Evolutionary conservation across 2,113 vertebrate genomes (phyloP), one percentile per base, ranked within the genome.

Genomic region (Bos javanicus): DNA sequence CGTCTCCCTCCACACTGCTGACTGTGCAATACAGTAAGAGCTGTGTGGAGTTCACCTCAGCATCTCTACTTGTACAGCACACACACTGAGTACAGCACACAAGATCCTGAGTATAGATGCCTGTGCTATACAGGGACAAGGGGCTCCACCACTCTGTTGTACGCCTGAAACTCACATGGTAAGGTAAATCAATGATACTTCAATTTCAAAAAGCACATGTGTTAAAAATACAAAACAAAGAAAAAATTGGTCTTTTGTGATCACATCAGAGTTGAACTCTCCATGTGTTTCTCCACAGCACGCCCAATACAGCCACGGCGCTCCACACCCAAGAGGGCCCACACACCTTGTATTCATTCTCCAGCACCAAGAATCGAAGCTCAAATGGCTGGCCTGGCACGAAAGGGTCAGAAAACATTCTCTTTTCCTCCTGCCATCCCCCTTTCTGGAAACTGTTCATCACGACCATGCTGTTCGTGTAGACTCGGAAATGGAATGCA

Each of bases 271-370:
- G 26, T 6, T 80, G 46, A 46, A 9, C 15, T 50, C 76, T 50
- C 3, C 0, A 0, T 0, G 1, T 48, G 14, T 17, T 10, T 80
- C 76, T 48, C 26, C 26, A 48, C 2, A 19, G 76, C 8, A 50
- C 4, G 15, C 7, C 43, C 46, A 1, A 17, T 1, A 30, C 43
- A 9, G 43, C 39, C 13, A 28, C 0, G 2, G 39, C 3, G 2
- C 7, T 30, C 26, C 46, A 48, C 46, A 80, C 26, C 64, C 2
- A 5, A 6, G 8, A 50, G 26, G 43, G 8, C 14, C 8, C 76
- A 80, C 43, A 80, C 46, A 80, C 76, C 76, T 80, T 4, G 76
- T 80, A 80, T 48, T 30, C 26, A 17, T 30, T 30, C 7, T 80
- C 46, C 76, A 48, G 46, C 76, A 80, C 76, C 76, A 48, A 80